Evolutionary conservation across 2,797 vertebrate genomes (phyloP).

Genomic region (Trematomus bernacchii): DNA sequence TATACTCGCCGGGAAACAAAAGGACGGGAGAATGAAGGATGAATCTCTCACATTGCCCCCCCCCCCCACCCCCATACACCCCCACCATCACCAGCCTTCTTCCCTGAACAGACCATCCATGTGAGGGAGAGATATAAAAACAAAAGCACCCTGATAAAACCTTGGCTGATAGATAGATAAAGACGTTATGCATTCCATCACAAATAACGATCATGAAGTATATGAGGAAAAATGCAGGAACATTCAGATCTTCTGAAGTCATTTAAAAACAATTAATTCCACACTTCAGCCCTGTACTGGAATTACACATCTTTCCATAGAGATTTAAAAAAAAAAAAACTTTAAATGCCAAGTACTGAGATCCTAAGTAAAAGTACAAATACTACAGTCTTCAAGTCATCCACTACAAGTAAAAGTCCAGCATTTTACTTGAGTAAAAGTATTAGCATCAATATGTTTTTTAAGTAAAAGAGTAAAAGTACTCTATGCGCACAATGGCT

Average conservation of each 20-base stretch:
- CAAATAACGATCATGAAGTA: conserved; percentile 64
- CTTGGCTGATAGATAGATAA: conserved; percentile 67
- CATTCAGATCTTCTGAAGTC: conserved; percentile 52
- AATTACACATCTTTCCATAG: not conserved
- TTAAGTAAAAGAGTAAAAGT: too few relatives aligned
- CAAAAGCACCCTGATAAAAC: conserved; percentile 51
- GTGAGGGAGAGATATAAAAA: conserved; percentile 44
- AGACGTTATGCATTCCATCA: conserved; percentile 71
- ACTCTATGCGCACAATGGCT: too few relatives aligned
- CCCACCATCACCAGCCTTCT: conserved; percentile 4
- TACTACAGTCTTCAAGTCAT: too few relatives aligned
- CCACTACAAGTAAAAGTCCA: too few relatives aligned
- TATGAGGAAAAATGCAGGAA: conserved; percentile 52
- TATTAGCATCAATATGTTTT: too few relatives aligned
- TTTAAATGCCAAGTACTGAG: too few relatives aligned
- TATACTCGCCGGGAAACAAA: conserved; percentile 50
- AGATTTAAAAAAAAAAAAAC: not conserved
- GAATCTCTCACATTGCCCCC: conserved; percentile 39
- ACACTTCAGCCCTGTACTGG: not conserved
- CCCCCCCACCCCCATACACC: not conserved
- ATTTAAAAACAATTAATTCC: conserved; percentile 39
- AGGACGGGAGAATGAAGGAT: conserved; percentile 27
- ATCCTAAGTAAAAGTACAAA: too few relatives aligned
- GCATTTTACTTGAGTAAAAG: too few relatives aligned
- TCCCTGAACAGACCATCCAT: conserved; percentile 24